These are phyloP conservation scores for Grapholita molesta DNA, from an alignment of 1,140 invertebrate species.

Conservation along the genomic window DNA sequence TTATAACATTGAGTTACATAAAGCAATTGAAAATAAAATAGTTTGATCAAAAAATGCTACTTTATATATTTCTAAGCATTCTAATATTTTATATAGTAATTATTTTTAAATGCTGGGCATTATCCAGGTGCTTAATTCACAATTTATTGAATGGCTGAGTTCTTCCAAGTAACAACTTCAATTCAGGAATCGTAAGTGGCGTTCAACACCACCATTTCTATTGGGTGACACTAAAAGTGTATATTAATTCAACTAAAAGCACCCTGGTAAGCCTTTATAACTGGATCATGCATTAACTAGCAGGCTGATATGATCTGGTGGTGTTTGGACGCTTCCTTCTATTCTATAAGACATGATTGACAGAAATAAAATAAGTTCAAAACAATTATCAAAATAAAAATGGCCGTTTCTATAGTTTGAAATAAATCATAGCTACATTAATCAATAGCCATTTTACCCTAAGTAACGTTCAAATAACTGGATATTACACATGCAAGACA, in stretches of 20 bases:
- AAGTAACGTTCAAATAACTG: neutral
- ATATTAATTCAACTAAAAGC: neutral
- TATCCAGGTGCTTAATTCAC: conserved; percentile 56
- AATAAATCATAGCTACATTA: conserved; percentile 12
- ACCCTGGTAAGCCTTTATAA: neutral
- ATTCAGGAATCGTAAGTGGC: neutral
- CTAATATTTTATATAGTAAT: conserved; percentile 72
- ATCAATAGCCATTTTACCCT: neutral
- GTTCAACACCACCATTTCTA: conserved; percentile 4
- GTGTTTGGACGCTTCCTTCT: conserved; percentile 3
- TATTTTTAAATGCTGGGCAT: conserved; percentile 72
- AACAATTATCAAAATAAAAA: conserved; percentile 15
- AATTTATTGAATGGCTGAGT: conserved; percentile 50
- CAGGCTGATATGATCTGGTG: neutral
- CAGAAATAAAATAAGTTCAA: neutral
- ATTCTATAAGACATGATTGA: conserved; percentile 14
- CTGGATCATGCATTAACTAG: neutral
- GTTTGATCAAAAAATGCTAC: conserved; percentile 75
- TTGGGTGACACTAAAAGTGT: neutral
- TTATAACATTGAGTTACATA: conserved; percentile 65
- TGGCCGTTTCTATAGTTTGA: conserved; percentile 3
- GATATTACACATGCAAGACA: conserved; percentile 12
- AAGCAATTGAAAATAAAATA: conserved; percentile 70
- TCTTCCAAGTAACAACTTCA: conserved; percentile 45
- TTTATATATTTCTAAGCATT: conserved; percentile 71